Evolutionary conservation across 2,888 invertebrate genomes (phyloP), one percentile per base, ranked within the genome.

Genomic region (Andrena haemorrhoa): DNA sequence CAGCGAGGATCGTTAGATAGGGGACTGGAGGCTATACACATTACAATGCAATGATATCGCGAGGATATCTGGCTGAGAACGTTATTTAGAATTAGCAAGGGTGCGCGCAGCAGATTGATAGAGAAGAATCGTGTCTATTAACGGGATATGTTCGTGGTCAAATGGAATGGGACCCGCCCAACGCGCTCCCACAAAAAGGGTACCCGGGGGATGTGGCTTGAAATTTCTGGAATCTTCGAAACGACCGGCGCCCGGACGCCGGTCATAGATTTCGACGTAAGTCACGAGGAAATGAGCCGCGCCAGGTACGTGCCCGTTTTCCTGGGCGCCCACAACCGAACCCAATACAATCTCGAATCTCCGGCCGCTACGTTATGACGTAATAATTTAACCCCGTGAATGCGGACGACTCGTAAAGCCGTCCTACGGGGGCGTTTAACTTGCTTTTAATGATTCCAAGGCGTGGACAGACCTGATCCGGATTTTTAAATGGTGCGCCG

Each of bases 371-470:
- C 84, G 81, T 87, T 88, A 86, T 87, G 90, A 91, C 87, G 89
- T 88, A 90, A 90, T 91, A 90, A 90, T 89, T 91, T 89, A 89
- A 78, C 60, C 78, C 47, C 60, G 70, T 83, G 88, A 88, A 86
- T 75, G 84, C 83, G 78, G 53, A 61, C 81, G 80, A 88, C 84
- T 89, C 88, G 85, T 91, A 90, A 90, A 90, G 83, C 85, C 85
- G 86, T 90, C 88, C 70, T 83, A 86, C 85, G 79, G 77, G 87
- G 83, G 86, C 89, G 86, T 90, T 91, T 89, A 90, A 88, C 89
- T 89, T 80, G 86, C 74, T 89, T 89, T 90, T 90, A 91, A 91
- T 86, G 89, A 89, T 90, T 89, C 82, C 85, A 80, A 88, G 87
- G 81, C 87, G 85, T 86, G 88, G 85, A 86, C 84, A 86, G 79